Conservation (phyloP, 2,113 vertebrate species). For the Copsychus sechellarum region DNA sequence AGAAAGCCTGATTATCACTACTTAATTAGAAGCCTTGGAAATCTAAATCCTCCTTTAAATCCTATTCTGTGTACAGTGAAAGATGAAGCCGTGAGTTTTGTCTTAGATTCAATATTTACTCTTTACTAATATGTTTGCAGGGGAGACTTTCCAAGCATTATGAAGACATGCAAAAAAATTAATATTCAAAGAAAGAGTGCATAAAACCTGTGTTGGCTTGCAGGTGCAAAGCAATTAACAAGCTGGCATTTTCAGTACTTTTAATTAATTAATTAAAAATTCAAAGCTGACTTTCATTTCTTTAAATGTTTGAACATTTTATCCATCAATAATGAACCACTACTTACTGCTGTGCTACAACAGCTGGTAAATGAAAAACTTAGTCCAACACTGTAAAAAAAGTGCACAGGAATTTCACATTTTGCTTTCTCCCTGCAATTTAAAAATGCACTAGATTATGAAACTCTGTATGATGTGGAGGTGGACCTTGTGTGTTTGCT, state of each 20-base stretch:
- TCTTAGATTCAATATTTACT: constrained; percentile 99
- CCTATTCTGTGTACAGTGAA: constrained; percentile 87
- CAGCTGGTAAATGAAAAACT: constrained; percentile 76
- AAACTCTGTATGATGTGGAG: neutral
- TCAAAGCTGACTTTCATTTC: constrained; percentile 88
- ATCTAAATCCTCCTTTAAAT: constrained; percentile 85
- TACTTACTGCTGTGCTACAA: constrained; percentile 70
- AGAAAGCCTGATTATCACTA: constrained; percentile 95
- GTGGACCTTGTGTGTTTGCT: neutral
- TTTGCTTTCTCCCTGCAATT: neutral
- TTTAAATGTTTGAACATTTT: constrained; percentile 91
- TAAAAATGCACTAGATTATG: constrained; percentile 11
- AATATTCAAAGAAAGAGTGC: constrained; percentile 85
- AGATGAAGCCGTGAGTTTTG: constrained; percentile 91
- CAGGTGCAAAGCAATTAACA: constrained; percentile 99
- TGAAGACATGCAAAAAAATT: constrained; percentile 82
- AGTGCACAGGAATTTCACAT: constrained; percentile 16
- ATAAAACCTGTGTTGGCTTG: constrained; percentile 88
- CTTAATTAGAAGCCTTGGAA: constrained; percentile 98
- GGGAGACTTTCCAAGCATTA: constrained; percentile 87
- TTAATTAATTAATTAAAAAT: constrained; percentile 98
- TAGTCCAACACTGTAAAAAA: constrained; percentile 25
- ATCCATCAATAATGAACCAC: constrained; percentile 83
- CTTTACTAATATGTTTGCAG: constrained; percentile 94
- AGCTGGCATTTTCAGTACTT: constrained; percentile 95